Conservation (phyloP, 92 coral and sea anemone genomes). For the Actinostola sp. region DNA sequence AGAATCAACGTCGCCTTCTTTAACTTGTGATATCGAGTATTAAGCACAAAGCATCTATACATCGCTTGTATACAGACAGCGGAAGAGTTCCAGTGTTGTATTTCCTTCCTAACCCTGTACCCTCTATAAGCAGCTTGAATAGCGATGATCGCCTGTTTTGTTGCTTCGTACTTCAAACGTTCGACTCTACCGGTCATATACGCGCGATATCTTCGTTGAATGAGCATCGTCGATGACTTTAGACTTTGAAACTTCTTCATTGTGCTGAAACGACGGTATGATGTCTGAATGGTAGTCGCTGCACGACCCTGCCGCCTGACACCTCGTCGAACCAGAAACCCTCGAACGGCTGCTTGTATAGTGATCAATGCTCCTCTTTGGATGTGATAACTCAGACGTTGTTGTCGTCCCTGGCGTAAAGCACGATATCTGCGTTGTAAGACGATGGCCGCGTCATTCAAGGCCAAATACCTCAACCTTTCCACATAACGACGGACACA, state of each 20-base stretch:
- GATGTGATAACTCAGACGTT: constrained; percentile 29
- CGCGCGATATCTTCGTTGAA: constrained; percentile 64
- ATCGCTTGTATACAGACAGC: constrained; percentile 60
- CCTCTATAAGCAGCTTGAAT: constrained; percentile 78
- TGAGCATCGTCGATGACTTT: constrained; percentile 35
- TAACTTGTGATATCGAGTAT: constrained; percentile 23
- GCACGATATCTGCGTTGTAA: constrained; percentile 62
- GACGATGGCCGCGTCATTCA: constrained; percentile 30
- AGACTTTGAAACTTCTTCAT: constrained; percentile 52
- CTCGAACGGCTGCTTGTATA: constrained; percentile 60
- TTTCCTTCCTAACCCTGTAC: constrained; percentile 48
- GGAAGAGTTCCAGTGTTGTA: constrained; percentile 39
- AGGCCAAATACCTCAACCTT: constrained; percentile 33
- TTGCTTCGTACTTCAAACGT: constrained; percentile 26
- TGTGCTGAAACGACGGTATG: constrained; percentile 44
- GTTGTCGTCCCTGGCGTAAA: constrained; percentile 23
- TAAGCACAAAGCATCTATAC: constrained; percentile 34
- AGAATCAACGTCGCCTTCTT: constrained; percentile 40
- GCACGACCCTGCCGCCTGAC: constrained; percentile 36
- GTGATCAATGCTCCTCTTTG: constrained; percentile 61
- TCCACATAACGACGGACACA: constrained; percentile 28
- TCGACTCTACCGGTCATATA: constrained; percentile 38
- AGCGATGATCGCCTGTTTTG: constrained; percentile 36
- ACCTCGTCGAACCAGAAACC: constrained; percentile 34
- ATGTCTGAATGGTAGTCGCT: constrained; percentile 54